Evolutionary conservation across 2,888 invertebrate species (phyloP).

Genomic region (Drosophila longiperda): DNA sequence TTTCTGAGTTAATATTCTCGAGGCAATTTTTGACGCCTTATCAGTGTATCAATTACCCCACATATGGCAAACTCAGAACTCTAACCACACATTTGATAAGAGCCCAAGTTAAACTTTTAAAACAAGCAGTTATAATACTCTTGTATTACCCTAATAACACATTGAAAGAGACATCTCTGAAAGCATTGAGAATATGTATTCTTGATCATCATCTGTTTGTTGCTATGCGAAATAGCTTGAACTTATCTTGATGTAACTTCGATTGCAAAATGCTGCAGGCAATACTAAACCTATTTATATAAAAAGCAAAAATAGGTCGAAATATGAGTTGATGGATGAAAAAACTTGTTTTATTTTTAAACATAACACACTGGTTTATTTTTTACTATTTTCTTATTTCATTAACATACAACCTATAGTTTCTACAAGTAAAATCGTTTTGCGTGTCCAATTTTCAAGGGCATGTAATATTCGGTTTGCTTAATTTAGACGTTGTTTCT

Average conservation of each 20-base stretch:
- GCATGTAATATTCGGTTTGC: background rate
- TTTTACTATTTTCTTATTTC: background rate
- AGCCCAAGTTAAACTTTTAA: conserved; percentile 9
- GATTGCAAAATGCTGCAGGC: background rate
- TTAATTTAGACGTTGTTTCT: background rate
- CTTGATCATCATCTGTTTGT: background rate
- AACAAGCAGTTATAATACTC: background rate
- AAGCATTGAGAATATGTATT: background rate
- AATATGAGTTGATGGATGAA: background rate
- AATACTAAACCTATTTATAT: background rate
- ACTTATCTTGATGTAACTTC: background rate
- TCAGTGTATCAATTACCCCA: conserved; percentile 68
- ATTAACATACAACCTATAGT: background rate
- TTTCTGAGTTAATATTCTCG: conserved; percentile 10
- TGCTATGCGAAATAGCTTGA: background rate
- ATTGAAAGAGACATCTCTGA: background rate
- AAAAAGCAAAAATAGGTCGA: background rate
- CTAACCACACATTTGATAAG: conserved; percentile 40
- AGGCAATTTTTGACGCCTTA: conserved; percentile 30
- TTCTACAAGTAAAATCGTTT: background rate
- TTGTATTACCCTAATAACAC: background rate
- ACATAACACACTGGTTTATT: background rate
- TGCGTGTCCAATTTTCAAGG: background rate
- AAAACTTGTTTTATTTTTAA: background rate
- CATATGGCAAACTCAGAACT: conserved; percentile 43